phyloP scores from a whole-genome alignment of 2,113 vertebrate genomes.

The Diphyllodes magnificus region DNA sequence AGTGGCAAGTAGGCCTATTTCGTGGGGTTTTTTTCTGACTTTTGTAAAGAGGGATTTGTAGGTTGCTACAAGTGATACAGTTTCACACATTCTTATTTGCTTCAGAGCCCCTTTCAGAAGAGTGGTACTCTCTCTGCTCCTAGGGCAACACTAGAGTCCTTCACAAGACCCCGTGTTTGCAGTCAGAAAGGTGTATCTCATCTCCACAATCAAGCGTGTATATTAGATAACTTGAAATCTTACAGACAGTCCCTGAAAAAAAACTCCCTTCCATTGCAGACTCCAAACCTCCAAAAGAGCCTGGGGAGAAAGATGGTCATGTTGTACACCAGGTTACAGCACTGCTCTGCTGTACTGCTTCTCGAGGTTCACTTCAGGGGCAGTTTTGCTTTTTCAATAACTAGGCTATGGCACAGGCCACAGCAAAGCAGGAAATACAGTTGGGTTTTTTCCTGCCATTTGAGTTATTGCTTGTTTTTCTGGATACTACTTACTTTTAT shows the following conservation, averaged over 20 bases:
- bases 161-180: not conserved
- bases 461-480: not conserved
- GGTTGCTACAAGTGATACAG: not conserved
- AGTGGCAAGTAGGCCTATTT: not conserved
- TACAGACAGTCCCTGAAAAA: constrained; percentile 10
- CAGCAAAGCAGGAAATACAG: not conserved
- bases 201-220: constrained; percentile 17
- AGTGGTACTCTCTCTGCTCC: not conserved
- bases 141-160: not conserved
- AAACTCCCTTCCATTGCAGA: not conserved
- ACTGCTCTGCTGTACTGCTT: not conserved
- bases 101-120: not conserved
- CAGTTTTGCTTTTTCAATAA: not conserved
- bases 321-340: not conserved
- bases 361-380: not conserved
- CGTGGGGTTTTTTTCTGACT: not conserved
- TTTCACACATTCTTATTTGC: not conserved
- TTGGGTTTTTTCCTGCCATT: not conserved
- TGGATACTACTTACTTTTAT: not conserved
- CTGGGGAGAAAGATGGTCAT: not conserved
- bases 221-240: constrained; percentile 50
- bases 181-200: not conserved
- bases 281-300: not conserved
- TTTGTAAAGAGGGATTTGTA: not conserved
- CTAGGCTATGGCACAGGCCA: not conserved